These are phyloP conservation scores for Mustela nigripes DNA, from an alignment of 2,113 vertebrate genomes.

Conservation along the genomic window DNA sequence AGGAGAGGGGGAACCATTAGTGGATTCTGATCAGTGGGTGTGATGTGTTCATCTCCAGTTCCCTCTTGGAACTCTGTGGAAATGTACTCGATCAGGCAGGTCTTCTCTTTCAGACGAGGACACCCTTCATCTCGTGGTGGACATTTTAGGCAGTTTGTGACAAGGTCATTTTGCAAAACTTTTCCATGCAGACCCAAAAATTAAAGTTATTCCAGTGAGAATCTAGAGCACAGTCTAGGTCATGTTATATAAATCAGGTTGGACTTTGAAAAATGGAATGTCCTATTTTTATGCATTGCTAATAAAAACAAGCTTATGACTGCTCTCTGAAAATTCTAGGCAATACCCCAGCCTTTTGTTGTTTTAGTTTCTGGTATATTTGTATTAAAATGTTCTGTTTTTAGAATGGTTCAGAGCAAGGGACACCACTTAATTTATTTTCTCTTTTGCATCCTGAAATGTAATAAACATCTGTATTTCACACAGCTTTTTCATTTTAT, in stretches of 20 bases:
- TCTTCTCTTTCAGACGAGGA: neutral
- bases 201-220: conserved; percentile 39
- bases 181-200: conserved; percentile 27
- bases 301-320: conserved; percentile 42
- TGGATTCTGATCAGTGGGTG: neutral
- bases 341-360: neutral
- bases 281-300: conserved; percentile 41
- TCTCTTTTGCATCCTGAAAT: neutral
- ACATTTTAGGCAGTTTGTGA: neutral
- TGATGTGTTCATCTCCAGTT: neutral
- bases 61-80: neutral
- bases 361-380: conserved; percentile 7
- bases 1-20: neutral
- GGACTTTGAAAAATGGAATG: conserved; percentile 62
- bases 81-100: neutral
- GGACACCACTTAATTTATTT: conserved; percentile 31
- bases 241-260: conserved; percentile 30
- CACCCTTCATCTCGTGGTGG: neutral
- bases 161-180: neutral
- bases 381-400: conserved; percentile 27
- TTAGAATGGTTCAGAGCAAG: conserved; percentile 17
- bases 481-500: neutral
- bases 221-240: neutral
- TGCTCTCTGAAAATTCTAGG: conserved; percentile 25
- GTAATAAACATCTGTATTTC: neutral